These are phyloP conservation scores for Semnornis frantzii DNA, from an alignment of 2,113 vertebrate genomes.

Conservation along the genomic window DNA sequence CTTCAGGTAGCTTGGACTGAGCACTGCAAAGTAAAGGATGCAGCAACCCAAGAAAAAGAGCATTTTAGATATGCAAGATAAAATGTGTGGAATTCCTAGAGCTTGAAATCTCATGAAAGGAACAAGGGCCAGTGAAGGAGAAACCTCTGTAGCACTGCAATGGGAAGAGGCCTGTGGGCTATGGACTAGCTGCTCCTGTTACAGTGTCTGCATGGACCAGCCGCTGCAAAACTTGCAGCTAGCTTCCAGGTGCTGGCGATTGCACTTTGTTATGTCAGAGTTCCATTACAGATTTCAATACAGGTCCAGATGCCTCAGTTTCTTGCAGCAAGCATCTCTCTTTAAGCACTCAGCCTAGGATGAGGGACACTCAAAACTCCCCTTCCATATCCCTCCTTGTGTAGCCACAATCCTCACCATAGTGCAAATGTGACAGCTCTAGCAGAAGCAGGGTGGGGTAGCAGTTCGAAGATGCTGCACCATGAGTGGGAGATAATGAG, in stretches of 20 bases:
- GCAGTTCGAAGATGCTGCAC: background rate
- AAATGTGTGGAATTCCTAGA: too few species aligned
- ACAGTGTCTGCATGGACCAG: background rate
- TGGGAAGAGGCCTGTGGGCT: background rate
- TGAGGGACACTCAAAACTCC: background rate
- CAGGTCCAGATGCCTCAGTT: background rate
- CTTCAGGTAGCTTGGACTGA: too few species aligned
- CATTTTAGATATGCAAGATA: too few species aligned
- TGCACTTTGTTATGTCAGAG: background rate
- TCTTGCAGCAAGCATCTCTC: background rate
- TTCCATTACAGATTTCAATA: background rate
- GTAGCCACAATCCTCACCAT: accelerated
- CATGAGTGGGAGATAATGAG: background rate
- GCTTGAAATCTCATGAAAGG: too few species aligned
- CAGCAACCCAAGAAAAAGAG: too few species aligned
- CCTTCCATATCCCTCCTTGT: background rate
- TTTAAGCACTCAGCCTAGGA: background rate
- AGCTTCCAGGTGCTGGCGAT: background rate
- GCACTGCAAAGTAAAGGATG: too few species aligned
- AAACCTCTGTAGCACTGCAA: background rate
- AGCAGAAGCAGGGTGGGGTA: background rate
- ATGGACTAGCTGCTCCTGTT: accelerated
- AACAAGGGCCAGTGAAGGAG: too few species aligned
- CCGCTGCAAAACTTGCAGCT: background rate
- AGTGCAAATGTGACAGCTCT: background rate